Percentiles rank a stretch among this genome's conserved stretches.
These are phyloP conservation scores for Dreissena rostriformis DNA, from an alignment of 1,140 invertebrate genomes.

Conservation along the genomic window DNA sequence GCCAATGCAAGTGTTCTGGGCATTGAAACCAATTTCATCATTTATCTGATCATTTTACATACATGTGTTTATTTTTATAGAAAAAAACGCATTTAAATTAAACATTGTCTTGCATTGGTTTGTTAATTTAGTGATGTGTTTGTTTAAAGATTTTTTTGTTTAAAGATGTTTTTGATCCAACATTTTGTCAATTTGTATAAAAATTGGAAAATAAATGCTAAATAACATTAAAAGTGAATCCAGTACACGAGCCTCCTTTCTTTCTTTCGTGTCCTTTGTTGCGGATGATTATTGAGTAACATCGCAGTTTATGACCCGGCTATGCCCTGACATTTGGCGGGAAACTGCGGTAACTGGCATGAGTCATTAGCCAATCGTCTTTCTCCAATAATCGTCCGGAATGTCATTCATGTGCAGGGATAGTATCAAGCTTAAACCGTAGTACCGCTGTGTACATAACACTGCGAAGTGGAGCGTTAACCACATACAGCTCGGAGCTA, in stretches of 20 bases:
- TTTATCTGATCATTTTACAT: too few species aligned
- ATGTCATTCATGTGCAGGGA: conserved; percentile 54
- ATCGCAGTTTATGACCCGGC: conserved; percentile 18
- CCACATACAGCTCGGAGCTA: too few species aligned
- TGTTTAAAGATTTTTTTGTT: neutral
- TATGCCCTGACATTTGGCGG: conserved; percentile 59
- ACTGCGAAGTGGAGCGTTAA: too few species aligned
- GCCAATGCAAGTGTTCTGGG: conserved; percentile 34
- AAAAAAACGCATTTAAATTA: neutral
- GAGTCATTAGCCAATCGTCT: conserved; percentile 56
- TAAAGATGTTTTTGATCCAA: neutral
- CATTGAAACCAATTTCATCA: too few species aligned
- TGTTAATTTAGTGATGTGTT: conserved; percentile 12
- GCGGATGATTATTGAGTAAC: conserved; percentile 39
- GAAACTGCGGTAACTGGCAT: conserved; percentile 37
- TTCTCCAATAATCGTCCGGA: conserved; percentile 23
- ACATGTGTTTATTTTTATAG: too few species aligned
- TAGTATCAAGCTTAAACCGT: conserved; percentile 37
- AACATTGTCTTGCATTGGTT: conserved; percentile 35
- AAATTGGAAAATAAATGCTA: neutral
- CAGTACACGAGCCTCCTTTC: neutral
- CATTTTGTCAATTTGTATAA: neutral
- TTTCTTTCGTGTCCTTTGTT: neutral
- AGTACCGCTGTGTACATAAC: too few species aligned
- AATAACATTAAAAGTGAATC: neutral